Evolutionary conservation across 2,113 vertebrate species (phyloP).

Genomic region (Phalacrocorax aristotelis): DNA sequence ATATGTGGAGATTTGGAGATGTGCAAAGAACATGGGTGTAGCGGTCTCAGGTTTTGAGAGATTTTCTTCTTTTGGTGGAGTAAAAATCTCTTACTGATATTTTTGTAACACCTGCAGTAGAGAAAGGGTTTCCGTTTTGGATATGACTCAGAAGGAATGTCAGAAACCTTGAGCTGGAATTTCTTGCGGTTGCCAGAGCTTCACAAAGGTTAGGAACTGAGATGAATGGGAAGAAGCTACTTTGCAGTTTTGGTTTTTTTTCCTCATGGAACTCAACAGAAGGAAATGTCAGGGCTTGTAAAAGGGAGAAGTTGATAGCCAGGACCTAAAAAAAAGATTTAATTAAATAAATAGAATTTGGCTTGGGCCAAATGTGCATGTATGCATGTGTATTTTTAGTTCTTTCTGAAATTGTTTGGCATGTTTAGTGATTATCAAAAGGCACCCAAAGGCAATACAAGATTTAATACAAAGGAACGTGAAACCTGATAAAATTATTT

Average conservation of each 20-base stretch:
- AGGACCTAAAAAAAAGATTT: not conserved
- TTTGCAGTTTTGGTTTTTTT: not conserved
- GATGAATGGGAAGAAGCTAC: not conserved
- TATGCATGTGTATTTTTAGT: fast-evolving
- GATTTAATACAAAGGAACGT: not conserved
- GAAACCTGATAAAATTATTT: not conserved
- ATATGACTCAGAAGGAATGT: not conserved
- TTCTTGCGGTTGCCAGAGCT: not conserved
- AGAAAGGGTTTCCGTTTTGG: not conserved
- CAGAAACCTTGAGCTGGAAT: not conserved
- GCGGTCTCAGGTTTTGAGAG: not conserved
- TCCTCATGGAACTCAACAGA: not conserved
- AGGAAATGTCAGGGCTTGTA: not conserved
- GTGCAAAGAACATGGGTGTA: not conserved
- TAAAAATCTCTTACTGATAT: not conserved
- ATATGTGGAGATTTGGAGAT: not conserved
- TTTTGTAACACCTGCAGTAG: not conserved
- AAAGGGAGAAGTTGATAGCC: not conserved
- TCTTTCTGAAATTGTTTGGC: not conserved
- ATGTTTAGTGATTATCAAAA: not conserved
- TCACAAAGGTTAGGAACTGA: not conserved
- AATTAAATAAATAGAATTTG: not conserved
- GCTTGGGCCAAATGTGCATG: fast-evolving
- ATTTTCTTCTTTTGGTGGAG: not conserved
- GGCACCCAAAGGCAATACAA: not conserved